A percentile compares a stretch with the other conserved stretches of the same genome.
Evolutionary conservation across 2,888 invertebrate genomes (phyloP).

Genomic region (Hymenopus coronatus): DNA sequence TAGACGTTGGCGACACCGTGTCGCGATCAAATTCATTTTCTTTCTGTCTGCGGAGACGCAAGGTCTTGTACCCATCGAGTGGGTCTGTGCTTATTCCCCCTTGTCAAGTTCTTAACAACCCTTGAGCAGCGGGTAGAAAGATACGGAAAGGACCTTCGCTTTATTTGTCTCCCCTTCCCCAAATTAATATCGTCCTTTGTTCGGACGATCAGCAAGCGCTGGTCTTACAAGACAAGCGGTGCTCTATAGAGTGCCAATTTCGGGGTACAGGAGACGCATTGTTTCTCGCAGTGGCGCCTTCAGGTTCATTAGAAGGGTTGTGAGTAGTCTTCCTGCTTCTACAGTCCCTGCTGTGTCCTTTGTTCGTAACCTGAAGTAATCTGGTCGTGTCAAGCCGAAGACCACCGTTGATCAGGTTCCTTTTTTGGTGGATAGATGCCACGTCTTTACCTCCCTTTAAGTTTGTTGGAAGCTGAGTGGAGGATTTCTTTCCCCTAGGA

Average conservation of each 20-base stretch:
- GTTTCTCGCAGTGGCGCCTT: neutral
- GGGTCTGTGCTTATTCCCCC: neutral
- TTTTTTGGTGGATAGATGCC: no score
- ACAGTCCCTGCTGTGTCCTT: no score
- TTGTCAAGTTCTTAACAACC: neutral
- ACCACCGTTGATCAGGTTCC: no score
- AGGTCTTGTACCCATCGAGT: no score
- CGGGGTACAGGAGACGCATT: neutral
- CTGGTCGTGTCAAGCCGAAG: no score
- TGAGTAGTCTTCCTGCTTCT: no score
- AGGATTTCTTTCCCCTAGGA: no score
- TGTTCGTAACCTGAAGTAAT: no score
- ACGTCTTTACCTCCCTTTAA: no score
- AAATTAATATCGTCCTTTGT: neutral
- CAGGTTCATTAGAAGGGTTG: neutral
- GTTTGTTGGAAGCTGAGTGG: no score
- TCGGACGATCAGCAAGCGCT: neutral
- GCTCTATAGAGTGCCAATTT: neutral
- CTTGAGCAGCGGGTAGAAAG: neutral
- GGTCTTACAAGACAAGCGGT: neutral
- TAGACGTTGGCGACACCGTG: neutral
- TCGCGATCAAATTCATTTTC: neutral
- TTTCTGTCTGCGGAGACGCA: neutral
- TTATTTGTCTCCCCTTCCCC: neutral
- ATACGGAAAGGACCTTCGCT: neutral